phyloP scores from a whole-genome alignment of 2,113 vertebrate genomes.

The Sakesphorus luctuosus region DNA sequence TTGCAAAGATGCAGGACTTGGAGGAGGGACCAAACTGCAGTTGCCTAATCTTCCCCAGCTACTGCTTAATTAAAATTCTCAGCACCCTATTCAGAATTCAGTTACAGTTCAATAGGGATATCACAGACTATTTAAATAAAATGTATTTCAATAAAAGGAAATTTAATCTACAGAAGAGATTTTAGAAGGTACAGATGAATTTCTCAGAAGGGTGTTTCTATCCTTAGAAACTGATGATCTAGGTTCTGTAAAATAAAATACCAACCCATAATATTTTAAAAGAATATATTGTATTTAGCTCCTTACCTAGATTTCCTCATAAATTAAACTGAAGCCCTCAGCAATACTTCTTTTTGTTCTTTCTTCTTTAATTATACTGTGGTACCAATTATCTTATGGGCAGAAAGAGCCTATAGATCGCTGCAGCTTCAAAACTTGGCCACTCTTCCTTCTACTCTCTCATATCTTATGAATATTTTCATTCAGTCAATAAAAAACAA shows the following conservation, averaged over 20 bases:
- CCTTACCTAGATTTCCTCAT: neutral
- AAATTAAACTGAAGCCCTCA: conserved; percentile 18
- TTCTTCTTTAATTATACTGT: neutral
- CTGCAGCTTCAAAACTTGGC: neutral
- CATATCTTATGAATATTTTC: neutral
- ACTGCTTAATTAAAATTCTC: neutral
- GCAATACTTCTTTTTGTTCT: neutral
- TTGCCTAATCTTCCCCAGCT: neutral
- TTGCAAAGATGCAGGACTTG: neutral
- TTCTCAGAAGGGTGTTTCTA: neutral
- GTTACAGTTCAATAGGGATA: neutral
- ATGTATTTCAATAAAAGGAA: neutral
- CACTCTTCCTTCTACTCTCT: neutral
- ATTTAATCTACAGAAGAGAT: neutral
- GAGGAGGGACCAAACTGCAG: neutral
- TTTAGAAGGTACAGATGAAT: neutral
- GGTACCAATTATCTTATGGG: neutral
- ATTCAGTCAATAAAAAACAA: neutral
- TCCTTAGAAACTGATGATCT: neutral
- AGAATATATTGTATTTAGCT: neutral
- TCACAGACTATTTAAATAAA: neutral
- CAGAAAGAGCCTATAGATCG: neutral
- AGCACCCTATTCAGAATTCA: neutral
- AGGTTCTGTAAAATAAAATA: neutral
- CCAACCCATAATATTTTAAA: neutral